Conservation (phyloP, 2,888 invertebrate species). For the Epinotia bilunana region DNA sequence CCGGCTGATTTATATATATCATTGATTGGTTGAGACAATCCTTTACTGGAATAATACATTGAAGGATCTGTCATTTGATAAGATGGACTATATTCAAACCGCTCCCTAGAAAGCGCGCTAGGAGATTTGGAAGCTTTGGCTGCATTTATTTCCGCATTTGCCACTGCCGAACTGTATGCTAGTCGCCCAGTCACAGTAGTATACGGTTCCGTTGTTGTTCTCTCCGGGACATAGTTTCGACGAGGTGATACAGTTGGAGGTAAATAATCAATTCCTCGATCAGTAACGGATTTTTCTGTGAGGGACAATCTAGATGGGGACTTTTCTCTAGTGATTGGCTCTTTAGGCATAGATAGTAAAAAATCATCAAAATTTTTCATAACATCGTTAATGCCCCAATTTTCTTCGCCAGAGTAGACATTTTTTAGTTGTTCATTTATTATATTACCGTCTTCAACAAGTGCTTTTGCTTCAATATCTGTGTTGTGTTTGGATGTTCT, state of each 20-base stretch:
- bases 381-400: constrained; percentile 88
- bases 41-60: constrained; percentile 73
- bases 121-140: constrained; percentile 81
- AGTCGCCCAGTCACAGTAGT: constrained; percentile 87
- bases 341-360: constrained; percentile 81
- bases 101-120: constrained; percentile 82
- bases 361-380: constrained; percentile 86
- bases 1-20: constrained; percentile 75
- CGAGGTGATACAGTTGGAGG: constrained; percentile 84
- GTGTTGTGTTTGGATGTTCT: constrained; percentile 74
- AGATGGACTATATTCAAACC: constrained; percentile 84
- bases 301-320: constrained; percentile 86
- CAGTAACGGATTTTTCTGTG: constrained; percentile 85
- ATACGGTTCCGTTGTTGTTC: constrained; percentile 85
- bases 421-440: constrained; percentile 88
- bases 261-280: constrained; percentile 87
- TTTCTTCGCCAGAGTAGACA: constrained; percentile 87
- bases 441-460: constrained; percentile 86
- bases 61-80: constrained; percentile 76
- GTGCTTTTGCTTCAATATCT: constrained; percentile 84
- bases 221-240: constrained; percentile 83
- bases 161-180: constrained; percentile 87
- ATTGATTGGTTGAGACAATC: constrained; percentile 74
- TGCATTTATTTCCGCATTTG: constrained; percentile 85
- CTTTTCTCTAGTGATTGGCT: constrained; percentile 78